These are phyloP conservation scores for Pantelozetes paolii DNA, from an alignment of 2,888 invertebrate genomes.

Conservation along the genomic window DNA sequence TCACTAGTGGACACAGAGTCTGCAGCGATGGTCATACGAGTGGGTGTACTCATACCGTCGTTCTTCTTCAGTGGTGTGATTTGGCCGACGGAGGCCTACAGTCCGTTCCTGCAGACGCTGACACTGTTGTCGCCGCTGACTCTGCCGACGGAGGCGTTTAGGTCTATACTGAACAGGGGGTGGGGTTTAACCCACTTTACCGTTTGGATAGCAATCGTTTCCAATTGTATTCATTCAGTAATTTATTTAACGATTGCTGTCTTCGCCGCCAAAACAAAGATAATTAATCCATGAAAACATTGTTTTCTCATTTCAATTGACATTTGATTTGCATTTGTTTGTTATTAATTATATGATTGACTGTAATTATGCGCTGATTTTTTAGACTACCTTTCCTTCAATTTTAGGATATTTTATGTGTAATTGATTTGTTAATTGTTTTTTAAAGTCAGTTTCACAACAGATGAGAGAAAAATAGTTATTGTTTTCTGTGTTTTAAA, in stretches of 20 bases:
- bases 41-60: neutral
- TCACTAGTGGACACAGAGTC: neutral
- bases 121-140: conserved; percentile 4
- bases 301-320: too few relatives aligned
- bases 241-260: conserved; percentile 28
- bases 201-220: conserved; percentile 17
- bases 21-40: conserved; percentile 1
- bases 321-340: too few relatives aligned
- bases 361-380: too few relatives aligned
- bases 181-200: conserved; percentile 6
- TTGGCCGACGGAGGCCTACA: conserved; percentile 10
- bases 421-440: too few relatives aligned
- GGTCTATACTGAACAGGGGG: neutral
- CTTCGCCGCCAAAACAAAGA: neutral
- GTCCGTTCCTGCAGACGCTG: neutral
- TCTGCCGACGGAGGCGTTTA: neutral
- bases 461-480: too few relatives aligned
- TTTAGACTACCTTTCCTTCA: too few relatives aligned
- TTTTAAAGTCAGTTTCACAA: too few relatives aligned
- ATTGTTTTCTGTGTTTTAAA: too few relatives aligned
- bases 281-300: too few relatives aligned
- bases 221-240: conserved; percentile 10
- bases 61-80: conserved; percentile 14
- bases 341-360: too few relatives aligned
- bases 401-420: too few relatives aligned